Conservation (phyloP, 2,888 invertebrate genomes). For the Allacma fusca region DNA sequence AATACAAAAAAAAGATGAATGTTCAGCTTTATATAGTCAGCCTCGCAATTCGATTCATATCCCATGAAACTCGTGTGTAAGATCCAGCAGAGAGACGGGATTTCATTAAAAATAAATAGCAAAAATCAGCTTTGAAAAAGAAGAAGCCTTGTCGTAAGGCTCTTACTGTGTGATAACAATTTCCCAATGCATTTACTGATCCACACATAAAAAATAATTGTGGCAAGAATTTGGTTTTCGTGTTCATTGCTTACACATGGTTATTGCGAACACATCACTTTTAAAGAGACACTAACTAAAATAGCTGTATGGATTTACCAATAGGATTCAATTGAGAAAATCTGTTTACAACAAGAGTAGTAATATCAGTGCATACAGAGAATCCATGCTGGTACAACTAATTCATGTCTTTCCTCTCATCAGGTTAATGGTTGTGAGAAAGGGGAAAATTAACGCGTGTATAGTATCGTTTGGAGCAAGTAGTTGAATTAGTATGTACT, state of each 20-base stretch:
- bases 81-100: too few species aligned
- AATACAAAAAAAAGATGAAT: too few species aligned
- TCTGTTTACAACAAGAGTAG: background rate
- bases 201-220: background rate
- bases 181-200: slow-evolving; percentile 1
- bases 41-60: too few species aligned
- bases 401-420: background rate
- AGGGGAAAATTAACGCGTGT: background rate
- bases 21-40: too few species aligned
- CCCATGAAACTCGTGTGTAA: too few species aligned
- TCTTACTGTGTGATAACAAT: background rate
- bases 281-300: too few species aligned
- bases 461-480: background rate
- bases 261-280: too few species aligned
- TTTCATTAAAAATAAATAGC: background rate
- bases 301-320: slow-evolving; percentile 1
- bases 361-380: background rate
- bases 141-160: too few species aligned
- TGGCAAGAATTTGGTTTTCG: background rate
- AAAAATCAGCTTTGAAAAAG: background rate
- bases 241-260: background rate
- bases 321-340: background rate
- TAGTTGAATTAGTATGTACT: background rate
- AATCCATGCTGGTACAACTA: background rate
- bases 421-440: slow-evolving; percentile 8